These are phyloP conservation scores for Hemibagrus wyckioides DNA, from an alignment of 2,113 vertebrate genomes.

Conservation along the genomic window DNA sequence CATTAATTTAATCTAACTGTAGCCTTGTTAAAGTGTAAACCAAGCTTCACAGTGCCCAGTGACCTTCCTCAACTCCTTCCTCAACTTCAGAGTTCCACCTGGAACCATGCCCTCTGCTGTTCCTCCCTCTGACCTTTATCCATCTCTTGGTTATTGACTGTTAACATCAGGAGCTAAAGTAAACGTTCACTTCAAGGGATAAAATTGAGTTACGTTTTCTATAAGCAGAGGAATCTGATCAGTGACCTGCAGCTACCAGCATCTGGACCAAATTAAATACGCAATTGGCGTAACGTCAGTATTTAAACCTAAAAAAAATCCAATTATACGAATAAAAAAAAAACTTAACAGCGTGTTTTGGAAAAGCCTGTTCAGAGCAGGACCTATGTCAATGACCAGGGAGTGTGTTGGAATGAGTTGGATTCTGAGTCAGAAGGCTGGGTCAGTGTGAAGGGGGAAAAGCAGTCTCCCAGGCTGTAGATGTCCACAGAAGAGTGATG, in stretches of 20 bases:
- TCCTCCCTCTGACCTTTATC: neutral
- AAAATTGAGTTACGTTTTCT: conserved; percentile 8
- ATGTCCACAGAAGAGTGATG: conserved; percentile 44
- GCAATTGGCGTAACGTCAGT: neutral
- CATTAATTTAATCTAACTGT: neutral
- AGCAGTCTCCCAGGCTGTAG: conserved; percentile 23
- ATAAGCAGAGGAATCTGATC: conserved; percentile 14
- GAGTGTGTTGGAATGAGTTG: conserved; percentile 21
- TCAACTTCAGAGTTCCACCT: conserved; percentile 23
- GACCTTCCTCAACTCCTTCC: neutral
- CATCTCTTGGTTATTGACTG: neutral
- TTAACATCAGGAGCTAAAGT: conserved; percentile 9
- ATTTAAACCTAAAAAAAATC: neutral
- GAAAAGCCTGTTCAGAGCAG: neutral
- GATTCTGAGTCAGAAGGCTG: conserved; percentile 26
- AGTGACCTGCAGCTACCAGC: neutral
- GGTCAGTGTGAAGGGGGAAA: conserved; percentile 36
- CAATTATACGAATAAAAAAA: neutral
- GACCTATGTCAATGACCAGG: neutral
- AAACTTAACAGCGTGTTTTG: neutral
- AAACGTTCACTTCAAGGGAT: conserved; percentile 19
- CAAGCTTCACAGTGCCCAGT: neutral
- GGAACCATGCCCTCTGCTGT: neutral
- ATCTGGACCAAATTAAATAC: conserved; percentile 13
- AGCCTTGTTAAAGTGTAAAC: conserved; percentile 21